Evolutionary conservation across 1,140 invertebrate genomes (phyloP).

Genomic region (Drosophila sturtevanti): DNA sequence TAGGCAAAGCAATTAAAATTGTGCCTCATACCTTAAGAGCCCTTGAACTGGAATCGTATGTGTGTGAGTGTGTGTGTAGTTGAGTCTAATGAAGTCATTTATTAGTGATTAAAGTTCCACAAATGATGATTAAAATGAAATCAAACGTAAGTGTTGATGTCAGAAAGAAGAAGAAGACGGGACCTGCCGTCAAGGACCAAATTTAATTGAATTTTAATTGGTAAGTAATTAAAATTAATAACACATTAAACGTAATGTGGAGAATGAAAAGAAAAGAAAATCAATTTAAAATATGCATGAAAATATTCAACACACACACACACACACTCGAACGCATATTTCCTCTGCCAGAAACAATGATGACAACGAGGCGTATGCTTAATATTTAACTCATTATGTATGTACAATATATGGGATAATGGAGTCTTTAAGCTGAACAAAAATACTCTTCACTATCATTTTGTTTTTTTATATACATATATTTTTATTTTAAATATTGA

Average conservation of each 20-base stretch:
- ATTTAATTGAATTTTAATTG: constrained; percentile 71
- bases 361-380: constrained; percentile 16
- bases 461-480: not conserved
- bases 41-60: not conserved
- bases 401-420: not conserved
- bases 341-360: constrained; percentile 23
- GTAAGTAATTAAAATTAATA: constrained; percentile 75
- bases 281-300: not conserved
- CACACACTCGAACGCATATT: no score
- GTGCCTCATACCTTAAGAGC: not conserved
- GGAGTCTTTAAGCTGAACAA: not conserved
- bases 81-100: constrained; percentile 8
- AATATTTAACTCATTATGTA: constrained; percentile 7
- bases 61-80: not conserved
- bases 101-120: constrained; percentile 15
- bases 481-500: constrained; percentile 2
- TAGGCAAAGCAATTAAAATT: not conserved
- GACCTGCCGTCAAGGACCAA: constrained; percentile 34
- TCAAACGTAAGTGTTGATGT: constrained; percentile 18
- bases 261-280: constrained; percentile 23
- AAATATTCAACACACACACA: not conserved
- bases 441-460: not conserved
- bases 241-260: constrained; percentile 47
- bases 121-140: constrained; percentile 19
- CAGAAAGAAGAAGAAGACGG: not conserved